Conservation (phyloP, 2,113 vertebrate genomes). For the Nanorana parkeri region DNA sequence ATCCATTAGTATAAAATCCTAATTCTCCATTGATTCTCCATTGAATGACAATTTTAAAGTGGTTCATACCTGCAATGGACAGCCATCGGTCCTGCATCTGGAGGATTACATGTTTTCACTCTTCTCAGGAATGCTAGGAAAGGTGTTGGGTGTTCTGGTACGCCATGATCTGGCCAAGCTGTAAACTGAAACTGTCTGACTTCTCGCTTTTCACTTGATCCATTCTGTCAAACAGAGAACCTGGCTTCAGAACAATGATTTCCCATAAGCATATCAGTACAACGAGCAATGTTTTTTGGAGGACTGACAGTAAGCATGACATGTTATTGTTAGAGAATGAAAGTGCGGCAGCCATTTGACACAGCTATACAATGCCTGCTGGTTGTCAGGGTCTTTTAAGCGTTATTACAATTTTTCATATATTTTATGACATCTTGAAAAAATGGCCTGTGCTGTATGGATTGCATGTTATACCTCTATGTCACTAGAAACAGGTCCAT, state of each 20-base stretch:
- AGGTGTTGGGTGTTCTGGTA: conserved; percentile 95
- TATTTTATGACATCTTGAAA: background rate
- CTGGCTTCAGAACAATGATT: conserved; percentile 39
- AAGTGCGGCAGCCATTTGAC: background rate
- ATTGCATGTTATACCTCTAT: background rate
- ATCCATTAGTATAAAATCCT: too few species aligned
- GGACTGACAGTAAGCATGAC: background rate
- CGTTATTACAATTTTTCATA: background rate
- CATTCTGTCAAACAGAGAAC: conserved; percentile 78
- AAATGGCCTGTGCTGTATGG: background rate
- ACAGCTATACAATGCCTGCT: background rate
- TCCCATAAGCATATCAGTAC: background rate
- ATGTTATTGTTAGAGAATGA: background rate
- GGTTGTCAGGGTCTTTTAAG: background rate
- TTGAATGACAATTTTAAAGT: background rate
- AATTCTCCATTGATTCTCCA: background rate
- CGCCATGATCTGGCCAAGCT: conserved; percentile 98
- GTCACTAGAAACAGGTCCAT: background rate
- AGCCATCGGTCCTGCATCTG: conserved; percentile 97
- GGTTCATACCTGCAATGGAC: conserved; percentile 94
- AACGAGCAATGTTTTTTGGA: background rate
- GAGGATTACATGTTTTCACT: conserved; percentile 97
- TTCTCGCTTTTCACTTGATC: conserved; percentile 97
- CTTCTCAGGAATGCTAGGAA: conserved; percentile 95
- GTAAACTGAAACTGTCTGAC: conserved; percentile 98